Evolutionary conservation across 2,888 invertebrate genomes (phyloP).

Genomic region (Melanargia galathea): DNA sequence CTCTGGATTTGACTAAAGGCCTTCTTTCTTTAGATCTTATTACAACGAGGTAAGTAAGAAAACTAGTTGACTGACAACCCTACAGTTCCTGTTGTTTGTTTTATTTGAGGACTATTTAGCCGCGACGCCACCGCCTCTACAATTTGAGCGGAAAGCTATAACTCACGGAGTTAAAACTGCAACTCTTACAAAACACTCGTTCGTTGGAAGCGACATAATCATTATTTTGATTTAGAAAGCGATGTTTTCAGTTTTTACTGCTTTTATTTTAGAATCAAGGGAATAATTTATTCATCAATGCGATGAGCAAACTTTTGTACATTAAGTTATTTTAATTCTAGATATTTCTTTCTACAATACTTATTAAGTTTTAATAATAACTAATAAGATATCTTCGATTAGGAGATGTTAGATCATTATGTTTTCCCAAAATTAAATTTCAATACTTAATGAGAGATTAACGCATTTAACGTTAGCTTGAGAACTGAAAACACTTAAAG

Average conservation of each 20-base stretch:
- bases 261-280: not conserved
- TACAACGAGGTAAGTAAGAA: not conserved
- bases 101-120: conserved; percentile 16
- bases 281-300: not conserved
- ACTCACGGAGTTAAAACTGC: conserved; percentile 7
- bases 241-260: not conserved
- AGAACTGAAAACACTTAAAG: too few species aligned
- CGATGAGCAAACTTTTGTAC: not conserved
- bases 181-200: conserved; percentile 8
- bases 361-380: too few species aligned
- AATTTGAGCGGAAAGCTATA: conserved; percentile 17
- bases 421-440: too few species aligned
- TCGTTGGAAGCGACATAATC: not conserved
- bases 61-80: not conserved
- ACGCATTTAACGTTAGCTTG: too few species aligned
- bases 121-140: conserved; percentile 15
- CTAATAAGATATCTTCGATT: not conserved
- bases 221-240: conserved; percentile 2
- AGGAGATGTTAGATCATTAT: too few species aligned
- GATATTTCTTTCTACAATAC: too few species aligned
- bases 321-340: too few species aligned
- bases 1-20: not conserved
- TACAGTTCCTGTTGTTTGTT: conserved; percentile 2
- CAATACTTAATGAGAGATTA: too few species aligned
- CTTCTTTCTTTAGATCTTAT: not conserved